Evolutionary conservation across 2,797 vertebrate genomes (phyloP).

Genomic region (Phoebastria nigripes): DNA sequence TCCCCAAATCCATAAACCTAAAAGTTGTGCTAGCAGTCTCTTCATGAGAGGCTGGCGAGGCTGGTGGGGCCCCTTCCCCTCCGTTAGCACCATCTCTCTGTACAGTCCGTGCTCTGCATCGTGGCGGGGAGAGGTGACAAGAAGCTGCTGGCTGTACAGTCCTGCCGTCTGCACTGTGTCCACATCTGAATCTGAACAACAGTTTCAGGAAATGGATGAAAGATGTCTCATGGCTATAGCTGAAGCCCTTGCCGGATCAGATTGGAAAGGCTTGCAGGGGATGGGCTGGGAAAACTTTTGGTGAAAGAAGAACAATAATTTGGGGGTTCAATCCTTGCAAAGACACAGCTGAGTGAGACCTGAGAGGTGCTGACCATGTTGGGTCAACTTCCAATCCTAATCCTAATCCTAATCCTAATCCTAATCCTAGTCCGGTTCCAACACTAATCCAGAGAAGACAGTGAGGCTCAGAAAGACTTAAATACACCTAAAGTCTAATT

Average conservation of each 20-base stretch:
- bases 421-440: background rate
- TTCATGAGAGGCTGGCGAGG: background rate
- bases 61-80: background rate
- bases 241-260: background rate
- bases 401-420: background rate
- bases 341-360: background rate
- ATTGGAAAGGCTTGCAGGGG: background rate
- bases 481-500: background rate
- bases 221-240: background rate
- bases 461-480: background rate
- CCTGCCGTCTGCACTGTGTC: rapidly evolving
- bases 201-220: background rate
- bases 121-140: background rate
- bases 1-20: background rate
- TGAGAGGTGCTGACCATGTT: background rate
- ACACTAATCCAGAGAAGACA: background rate
- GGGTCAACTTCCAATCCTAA: background rate
- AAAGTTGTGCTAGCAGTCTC: background rate
- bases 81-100: background rate
- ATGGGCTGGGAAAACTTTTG: background rate
- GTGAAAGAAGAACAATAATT: background rate
- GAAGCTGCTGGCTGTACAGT: background rate
- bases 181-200: background rate
- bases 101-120: background rate
- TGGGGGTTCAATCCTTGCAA: background rate